Percentiles rank a stretch among this genome's conserved stretches.
Conservation (phyloP, 30 jellyfish, hydroid and myxozoan genomes). For the Nemopilema nomurai region DNA sequence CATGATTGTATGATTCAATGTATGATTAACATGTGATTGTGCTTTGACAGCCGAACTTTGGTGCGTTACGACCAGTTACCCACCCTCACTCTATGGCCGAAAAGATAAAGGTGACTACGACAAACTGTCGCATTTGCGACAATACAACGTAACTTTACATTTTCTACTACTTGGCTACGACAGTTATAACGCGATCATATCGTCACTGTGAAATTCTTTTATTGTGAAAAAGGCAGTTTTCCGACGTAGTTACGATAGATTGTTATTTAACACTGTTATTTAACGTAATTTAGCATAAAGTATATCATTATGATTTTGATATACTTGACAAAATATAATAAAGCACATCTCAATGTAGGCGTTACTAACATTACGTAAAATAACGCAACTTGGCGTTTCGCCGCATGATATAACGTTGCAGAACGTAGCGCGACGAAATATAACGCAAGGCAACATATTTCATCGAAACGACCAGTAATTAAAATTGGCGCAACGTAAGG, state of each 20-base stretch:
- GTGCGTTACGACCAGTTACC: slow-evolving; percentile 22
- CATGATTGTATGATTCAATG: neutral
- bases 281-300: no score
- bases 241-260: neutral
- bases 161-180: neutral
- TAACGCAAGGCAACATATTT: neutral
- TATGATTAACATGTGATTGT: neutral
- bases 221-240: neutral
- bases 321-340: no score
- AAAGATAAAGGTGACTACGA: slow-evolving; percentile 37
- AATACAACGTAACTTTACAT: neutral
- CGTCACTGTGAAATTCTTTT: neutral
- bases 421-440: neutral
- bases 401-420: neutral
- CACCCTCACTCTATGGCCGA: slow-evolving; percentile 48
- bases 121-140: neutral
- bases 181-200: neutral
- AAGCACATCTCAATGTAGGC: neutral
- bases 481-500: neutral
- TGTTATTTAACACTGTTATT: no score
- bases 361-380: neutral
- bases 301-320: no score
- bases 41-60: slow-evolving; percentile 56
- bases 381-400: neutral
- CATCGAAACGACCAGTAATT: neutral